Base-by-base conservation (phyloP, 2,113 vertebrate species). In the Dinomys branickii region DNA sequence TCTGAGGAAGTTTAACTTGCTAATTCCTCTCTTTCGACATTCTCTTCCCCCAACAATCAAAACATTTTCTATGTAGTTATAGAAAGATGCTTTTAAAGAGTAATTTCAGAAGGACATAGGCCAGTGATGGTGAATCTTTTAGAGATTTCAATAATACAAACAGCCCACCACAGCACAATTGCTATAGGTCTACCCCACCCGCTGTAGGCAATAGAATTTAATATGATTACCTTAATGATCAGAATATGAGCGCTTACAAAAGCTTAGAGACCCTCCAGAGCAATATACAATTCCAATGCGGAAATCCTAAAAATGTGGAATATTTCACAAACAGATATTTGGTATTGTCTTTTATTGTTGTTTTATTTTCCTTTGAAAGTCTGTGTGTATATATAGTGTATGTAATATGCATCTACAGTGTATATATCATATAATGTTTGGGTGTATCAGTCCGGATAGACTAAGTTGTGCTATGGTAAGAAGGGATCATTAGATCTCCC, bases 321-420 rank as follows among this genome's bases (percentile, higher is more conserved):
- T 83, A 90, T 50, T 85, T 83, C 73, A 80, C 11, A 95, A 73
- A 75, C 3, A 65, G 9, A 75, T 61, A 67, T 52, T 78, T 33
- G 35, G 1, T 71, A 17, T 67, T 41, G 92, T 91, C 61, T 19
- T 61, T 33, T 88, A 47, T 50, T 77, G 16, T 81, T 85, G 16
- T 81, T 85, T 85, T 63, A 14, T 89, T 83, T 94, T 88, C 58
- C 24, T 94, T 78, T 54, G 73, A 67, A 89, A 30, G 20, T 54
- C 47, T 63, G 8, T 82, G 3, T 52, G 30, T 10, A 54, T n/a
- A 65, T n/a, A 24, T 50, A 28, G 9, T 85, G 41, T 82, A 12
- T 82, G 24, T 26, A 8, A 56, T 56, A 19, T 56, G 56, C 19
- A 58, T 58, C 3, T 58, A 58, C 17, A 58, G 20, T 58, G 56